These are phyloP conservation scores for Leucopsar rothschildi DNA, from an alignment of 2,113 vertebrate species.

Conservation along the genomic window DNA sequence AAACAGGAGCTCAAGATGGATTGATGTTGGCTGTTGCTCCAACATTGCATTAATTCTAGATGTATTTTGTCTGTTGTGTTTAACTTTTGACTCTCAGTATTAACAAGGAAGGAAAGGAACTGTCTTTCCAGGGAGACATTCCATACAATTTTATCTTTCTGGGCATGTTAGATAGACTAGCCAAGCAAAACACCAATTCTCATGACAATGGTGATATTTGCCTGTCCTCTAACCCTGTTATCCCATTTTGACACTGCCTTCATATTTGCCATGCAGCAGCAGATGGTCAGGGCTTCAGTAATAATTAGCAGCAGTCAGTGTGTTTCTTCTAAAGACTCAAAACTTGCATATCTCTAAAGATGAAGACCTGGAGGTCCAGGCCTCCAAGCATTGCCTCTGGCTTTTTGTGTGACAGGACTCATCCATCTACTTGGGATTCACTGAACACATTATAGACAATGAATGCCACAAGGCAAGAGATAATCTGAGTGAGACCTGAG, in stretches of 20 bases:
- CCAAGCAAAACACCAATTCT: not conserved
- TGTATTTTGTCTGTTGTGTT: not conserved
- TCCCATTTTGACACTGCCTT: not conserved
- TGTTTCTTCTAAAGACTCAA: not conserved
- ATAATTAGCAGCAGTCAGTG: not conserved
- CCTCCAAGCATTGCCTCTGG: not conserved
- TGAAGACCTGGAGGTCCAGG: not conserved
- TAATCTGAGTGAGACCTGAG: not conserved
- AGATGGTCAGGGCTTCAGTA: not conserved
- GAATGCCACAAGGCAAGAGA: not conserved
- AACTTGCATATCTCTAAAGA: not conserved
- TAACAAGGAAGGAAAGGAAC: not conserved
- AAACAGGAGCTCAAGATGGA: not conserved
- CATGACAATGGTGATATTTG: not conserved
- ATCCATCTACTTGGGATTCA: not conserved
- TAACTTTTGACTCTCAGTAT: not conserved
- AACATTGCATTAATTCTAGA: not conserved
- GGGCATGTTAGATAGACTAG: not conserved
- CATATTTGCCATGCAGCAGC: not conserved
- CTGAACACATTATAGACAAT: not conserved
- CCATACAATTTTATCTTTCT: not conserved
- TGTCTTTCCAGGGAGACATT: not conserved
- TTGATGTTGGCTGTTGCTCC: not conserved
- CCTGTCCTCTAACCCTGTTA: not conserved
- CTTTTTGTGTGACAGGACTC: not conserved